These are phyloP conservation scores for Gobius niger DNA, from an alignment of 2,113 vertebrate genomes.

Conservation along the genomic window DNA sequence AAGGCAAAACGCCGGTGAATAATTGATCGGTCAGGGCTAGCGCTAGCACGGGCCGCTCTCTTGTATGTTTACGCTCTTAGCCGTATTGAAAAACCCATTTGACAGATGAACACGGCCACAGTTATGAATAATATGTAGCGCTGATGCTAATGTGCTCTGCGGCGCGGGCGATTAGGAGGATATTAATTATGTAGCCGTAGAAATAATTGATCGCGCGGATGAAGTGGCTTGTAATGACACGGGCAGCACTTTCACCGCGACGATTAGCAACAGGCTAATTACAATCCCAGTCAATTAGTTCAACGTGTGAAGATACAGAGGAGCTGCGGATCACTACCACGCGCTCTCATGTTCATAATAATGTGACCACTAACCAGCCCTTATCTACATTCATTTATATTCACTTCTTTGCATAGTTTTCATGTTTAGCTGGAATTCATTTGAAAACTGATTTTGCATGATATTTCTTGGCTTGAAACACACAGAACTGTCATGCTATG, in stretches of 20 bases:
- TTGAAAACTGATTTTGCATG: no score
- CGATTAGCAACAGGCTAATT: slow-evolving; percentile 78
- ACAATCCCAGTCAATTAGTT: slow-evolving; percentile 68
- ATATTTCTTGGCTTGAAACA: no score
- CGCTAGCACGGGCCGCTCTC: slow-evolving; percentile 25
- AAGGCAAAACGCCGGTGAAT: slow-evolving; percentile 67
- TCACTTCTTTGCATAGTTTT: no score
- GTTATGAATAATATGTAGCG: slow-evolving; percentile 12
- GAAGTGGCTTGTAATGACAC: slow-evolving; percentile 59
- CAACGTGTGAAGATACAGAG: slow-evolving; percentile 15
- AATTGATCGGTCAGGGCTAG: slow-evolving; percentile 63
- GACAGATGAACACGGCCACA: slow-evolving; percentile 16
- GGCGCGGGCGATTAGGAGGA: slow-evolving; percentile 46
- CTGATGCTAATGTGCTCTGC: slow-evolving; percentile 23
- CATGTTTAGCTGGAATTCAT: no score
- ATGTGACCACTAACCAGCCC: no score
- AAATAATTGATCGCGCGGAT: slow-evolving; percentile 66
- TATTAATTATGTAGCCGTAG: slow-evolving; percentile 66
- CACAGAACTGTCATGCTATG: no score
- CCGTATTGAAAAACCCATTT: slow-evolving; percentile 5
- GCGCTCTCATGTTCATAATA: neutral
- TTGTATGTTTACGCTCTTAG: slow-evolving; percentile 13
- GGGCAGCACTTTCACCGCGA: slow-evolving; percentile 62
- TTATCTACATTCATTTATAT: no score
- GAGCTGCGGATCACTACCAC: neutral